Evolutionary conservation across 2,113 vertebrate species (phyloP).

Genomic region (Papio anubis): DNA sequence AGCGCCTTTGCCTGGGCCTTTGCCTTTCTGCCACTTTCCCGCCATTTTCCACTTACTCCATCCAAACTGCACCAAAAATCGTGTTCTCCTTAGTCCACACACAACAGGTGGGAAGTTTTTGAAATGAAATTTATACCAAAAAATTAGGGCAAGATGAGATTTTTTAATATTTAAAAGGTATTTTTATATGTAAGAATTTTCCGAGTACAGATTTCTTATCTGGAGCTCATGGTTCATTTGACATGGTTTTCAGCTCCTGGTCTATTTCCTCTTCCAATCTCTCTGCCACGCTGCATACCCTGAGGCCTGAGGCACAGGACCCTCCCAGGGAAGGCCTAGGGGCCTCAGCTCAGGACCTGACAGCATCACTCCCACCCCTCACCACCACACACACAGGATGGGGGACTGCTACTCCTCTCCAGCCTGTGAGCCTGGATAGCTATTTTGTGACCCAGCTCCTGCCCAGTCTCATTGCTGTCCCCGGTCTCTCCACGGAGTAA

Average conservation of each 20-base stretch:
- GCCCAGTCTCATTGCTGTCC: not conserved
- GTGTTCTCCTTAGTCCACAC: not conserved
- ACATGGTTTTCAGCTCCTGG: not conserved
- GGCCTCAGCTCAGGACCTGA: too few relatives aligned
- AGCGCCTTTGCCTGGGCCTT: not conserved
- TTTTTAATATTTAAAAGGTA: not conserved
- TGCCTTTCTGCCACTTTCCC: not conserved
- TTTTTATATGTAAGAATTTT: not conserved
- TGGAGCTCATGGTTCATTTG: not conserved
- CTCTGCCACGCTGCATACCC: too few relatives aligned
- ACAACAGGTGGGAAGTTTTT: not conserved
- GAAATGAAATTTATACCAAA: not conserved
- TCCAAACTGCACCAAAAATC: not conserved
- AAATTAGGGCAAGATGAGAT: not conserved
- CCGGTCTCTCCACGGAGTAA: not conserved
- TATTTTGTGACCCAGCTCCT: not conserved
- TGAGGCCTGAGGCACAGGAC: not conserved
- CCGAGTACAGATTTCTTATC: not conserved
- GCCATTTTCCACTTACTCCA: not conserved
- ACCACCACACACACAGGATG: accelerated
- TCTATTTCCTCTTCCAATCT: not conserved
- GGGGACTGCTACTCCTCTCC: not conserved
- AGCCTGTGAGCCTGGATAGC: not conserved
- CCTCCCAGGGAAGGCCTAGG: not conserved
- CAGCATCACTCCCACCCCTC: too few relatives aligned